Base-by-base conservation (phyloP, 35 echinoderm and acorn worm species). In the Hemicentrotus pulcherrimus region DNA sequence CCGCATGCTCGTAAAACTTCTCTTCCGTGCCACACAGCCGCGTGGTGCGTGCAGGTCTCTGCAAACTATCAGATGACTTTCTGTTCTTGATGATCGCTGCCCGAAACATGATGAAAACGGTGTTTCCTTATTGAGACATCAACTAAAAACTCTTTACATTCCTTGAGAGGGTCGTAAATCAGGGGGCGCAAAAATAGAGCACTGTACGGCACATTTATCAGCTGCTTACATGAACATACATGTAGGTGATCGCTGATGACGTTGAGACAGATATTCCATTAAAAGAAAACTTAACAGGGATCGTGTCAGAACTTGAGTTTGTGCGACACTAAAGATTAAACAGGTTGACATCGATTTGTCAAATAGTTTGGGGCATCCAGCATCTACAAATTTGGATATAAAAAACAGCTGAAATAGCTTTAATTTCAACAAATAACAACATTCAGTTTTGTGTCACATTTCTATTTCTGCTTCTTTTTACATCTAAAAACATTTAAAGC, bases 71-170 rank as follows among this genome's bases (percentile, higher is more conserved):
- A 90, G n/a, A 46, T 35, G 88, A 90, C 88, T 45, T 32, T 90
- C 46, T 22, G 28, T 5, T 46, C 32, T 90, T 90, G 88, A 90
- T 90, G 88, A 45, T 18, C 88, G 46, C 88, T 78, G 88, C 32
- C 32, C 12, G 46, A 90, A 90, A 90, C 88, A 47, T 47, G 88
- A 90, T 90, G 88, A 90, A 90, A 90, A 90, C n/a, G 0, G 88
- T 31, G 88, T 90, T 47, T 90, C 88, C 88, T 45, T 90, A 90
- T 90, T 90, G 88, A 90, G 88, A 90, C 88, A 90, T 90, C 88
- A 90, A 90, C 9, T 28, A 90, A 90, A 41, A 90, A 90, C n/a
- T 41, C 88, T 90, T 90, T 45, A 31, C 88, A 90, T 90, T 90
- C 88, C 88, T 90, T 18, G 32, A 9, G 65, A 78, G 22, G 88